phyloP scores from a whole-genome alignment of 2,113 vertebrate genomes.

The Nothocercus nigrocapillus region DNA sequence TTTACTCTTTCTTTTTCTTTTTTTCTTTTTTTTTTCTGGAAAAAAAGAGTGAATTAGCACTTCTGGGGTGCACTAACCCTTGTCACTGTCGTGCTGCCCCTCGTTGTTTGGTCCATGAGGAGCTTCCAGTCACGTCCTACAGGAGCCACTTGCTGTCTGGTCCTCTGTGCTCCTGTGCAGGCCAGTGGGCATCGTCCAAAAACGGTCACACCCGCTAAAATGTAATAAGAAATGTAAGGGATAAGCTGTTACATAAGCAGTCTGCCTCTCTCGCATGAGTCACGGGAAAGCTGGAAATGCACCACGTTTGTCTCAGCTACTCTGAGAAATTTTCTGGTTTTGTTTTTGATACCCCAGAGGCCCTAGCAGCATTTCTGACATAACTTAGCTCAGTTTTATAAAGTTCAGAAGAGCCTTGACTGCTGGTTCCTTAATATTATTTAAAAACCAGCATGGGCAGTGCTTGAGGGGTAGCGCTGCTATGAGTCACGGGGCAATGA shows the following conservation, averaged over 20 bases:
- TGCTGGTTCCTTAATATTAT: neutral
- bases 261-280: neutral
- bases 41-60: no score
- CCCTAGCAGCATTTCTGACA: neutral
- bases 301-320: neutral
- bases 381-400: neutral
- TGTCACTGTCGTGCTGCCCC: neutral
- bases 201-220: neutral
- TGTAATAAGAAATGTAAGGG: fast-evolving
- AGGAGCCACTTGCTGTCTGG: neutral
- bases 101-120: no score
- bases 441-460: neutral
- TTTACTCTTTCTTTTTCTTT: neutral
- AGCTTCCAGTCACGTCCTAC: neutral
- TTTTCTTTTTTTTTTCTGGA: no score
- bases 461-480: neutral
- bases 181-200: fast-evolving
- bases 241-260: neutral
- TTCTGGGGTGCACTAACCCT: fast-evolving
- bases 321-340: neutral
- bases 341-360: neutral
- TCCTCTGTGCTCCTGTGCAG: fast-evolving
- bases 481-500: neutral
- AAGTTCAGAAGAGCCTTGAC: neutral
- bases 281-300: neutral